phyloP scores from a whole-genome alignment of 2,888 invertebrate genomes.

The Eupelmus urozonus region DNA sequence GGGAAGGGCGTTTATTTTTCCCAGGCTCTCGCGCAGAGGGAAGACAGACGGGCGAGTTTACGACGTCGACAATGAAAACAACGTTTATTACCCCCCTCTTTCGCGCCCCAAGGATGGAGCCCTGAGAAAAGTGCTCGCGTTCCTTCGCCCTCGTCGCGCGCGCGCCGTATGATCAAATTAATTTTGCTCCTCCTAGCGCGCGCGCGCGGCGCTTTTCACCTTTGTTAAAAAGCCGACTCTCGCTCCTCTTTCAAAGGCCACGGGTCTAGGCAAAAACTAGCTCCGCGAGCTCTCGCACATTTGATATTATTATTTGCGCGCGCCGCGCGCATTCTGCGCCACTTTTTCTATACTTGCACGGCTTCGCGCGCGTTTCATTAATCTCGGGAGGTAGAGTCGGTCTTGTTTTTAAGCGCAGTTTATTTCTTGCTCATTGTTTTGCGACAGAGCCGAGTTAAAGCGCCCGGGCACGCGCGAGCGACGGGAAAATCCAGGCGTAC shows the following conservation, averaged over 20 bases:
- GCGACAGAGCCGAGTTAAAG: not conserved
- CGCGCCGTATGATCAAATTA: constrained; percentile 51
- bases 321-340: constrained; percentile 24
- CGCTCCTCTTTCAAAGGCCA: constrained; percentile 16
- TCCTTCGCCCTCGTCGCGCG: constrained; percentile 14
- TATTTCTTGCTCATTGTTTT: constrained; percentile 42
- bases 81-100: constrained; percentile 54
- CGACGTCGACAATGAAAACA: constrained; percentile 58
- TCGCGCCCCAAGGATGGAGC: constrained; percentile 41
- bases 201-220: constrained; percentile 24
- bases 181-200: constrained; percentile 30
- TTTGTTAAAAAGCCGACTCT: constrained; percentile 31
- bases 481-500: constrained; percentile 32
- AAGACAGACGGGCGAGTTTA: constrained; percentile 55
- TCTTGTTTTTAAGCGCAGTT: constrained; percentile 38
- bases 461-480: not conserved
- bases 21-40: constrained; percentile 4
- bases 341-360: not conserved
- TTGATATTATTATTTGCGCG: constrained; percentile 58
- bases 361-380: constrained; percentile 60
- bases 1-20: constrained; percentile 43
- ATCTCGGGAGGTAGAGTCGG: constrained; percentile 36
- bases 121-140: constrained; percentile 27
- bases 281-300: constrained; percentile 18
- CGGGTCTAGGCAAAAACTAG: not conserved